Conservation (phyloP, 2,888 invertebrate species). For the Acrocyrtus sp. region DNA sequence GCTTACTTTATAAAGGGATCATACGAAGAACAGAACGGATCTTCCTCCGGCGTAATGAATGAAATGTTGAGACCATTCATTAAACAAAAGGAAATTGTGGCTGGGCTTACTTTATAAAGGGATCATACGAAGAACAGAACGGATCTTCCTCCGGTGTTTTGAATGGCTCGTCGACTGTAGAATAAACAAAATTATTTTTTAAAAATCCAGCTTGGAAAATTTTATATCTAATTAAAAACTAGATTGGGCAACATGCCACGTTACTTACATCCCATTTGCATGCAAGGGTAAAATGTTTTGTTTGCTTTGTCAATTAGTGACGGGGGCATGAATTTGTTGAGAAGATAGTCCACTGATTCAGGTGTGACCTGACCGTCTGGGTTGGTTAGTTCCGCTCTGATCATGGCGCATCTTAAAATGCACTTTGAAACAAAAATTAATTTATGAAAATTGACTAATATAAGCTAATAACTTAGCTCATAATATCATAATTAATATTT, state of each 20-base stretch:
- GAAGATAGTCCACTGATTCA: constrained; percentile 16
- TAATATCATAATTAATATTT: not conserved
- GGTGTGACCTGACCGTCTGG: constrained; percentile 17
- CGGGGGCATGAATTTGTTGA: constrained; percentile 17
- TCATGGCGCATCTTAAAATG: constrained; percentile 37
- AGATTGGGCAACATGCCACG: not conserved
- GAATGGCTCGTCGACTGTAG: constrained; percentile 15
- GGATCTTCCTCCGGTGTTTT: constrained; percentile 19
- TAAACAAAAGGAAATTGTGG: too few species aligned
- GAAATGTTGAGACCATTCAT: too few species aligned
- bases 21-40: constrained; percentile 18
- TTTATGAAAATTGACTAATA: too few species aligned
- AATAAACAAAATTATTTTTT: too few species aligned
- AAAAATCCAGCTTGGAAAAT: too few species aligned
- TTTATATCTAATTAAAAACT: not conserved
- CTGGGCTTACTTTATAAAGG: constrained; percentile 41
- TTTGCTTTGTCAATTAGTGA: constrained; percentile 19
- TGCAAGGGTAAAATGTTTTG: constrained; percentile 31
- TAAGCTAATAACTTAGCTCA: too few species aligned
- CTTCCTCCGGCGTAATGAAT: constrained; percentile 10
- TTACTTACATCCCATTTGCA: constrained; percentile 32
- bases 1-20: constrained; percentile 43
- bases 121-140: constrained; percentile 25
- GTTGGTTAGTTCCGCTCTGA: constrained; percentile 18
- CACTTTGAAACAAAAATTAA: constrained; percentile 26